Percentiles rank a stretch among this genome's conserved stretches.
Conservation (phyloP, 64 coral and sea anemone genomes). For the Stichodactyla mertensii region DNA sequence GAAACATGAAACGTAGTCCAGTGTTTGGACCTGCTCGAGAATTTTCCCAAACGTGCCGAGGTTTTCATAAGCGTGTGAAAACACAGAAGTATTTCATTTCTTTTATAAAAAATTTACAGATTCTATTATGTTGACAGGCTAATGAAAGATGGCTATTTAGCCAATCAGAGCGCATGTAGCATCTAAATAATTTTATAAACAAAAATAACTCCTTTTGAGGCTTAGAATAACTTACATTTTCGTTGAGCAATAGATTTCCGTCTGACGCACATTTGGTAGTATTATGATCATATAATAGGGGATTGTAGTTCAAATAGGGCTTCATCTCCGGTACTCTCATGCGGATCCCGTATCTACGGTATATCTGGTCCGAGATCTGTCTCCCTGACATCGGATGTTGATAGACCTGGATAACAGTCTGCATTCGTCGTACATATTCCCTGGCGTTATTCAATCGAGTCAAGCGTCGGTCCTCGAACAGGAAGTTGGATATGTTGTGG, state of each 20-base stretch:
- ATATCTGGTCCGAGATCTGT: constrained; percentile 28
- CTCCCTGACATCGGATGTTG: constrained; percentile 29
- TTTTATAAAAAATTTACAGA: too few relatives aligned
- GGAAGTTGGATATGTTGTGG: neutral
- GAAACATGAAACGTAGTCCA: too few relatives aligned
- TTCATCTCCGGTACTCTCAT: constrained; percentile 46
- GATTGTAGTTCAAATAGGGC: constrained; percentile 37
- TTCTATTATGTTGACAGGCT: too few relatives aligned
- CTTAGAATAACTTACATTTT: constrained; percentile 27
- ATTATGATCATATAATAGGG: constrained; percentile 79
- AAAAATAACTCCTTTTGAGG: neutral
- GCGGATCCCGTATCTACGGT: constrained; percentile 40
- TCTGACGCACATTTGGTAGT: constrained; percentile 64
- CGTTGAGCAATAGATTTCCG: constrained; percentile 74
- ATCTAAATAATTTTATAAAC: too few relatives aligned
- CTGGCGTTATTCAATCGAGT: constrained; percentile 50
- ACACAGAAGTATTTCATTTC: too few relatives aligned
- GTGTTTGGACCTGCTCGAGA: too few relatives aligned
- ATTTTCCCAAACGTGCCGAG: too few relatives aligned
- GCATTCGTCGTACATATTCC: constrained; percentile 54
- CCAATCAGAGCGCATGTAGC: too few relatives aligned
- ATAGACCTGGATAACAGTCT: constrained; percentile 21
- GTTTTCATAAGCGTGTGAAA: too few relatives aligned
- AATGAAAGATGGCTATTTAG: too few relatives aligned
- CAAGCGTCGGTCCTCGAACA: constrained; percentile 25